Evolutionary conservation across 2,113 vertebrate species (phyloP), one percentile per base, ranked within the genome.

Genomic region (Ellobius talpinus): DNA sequence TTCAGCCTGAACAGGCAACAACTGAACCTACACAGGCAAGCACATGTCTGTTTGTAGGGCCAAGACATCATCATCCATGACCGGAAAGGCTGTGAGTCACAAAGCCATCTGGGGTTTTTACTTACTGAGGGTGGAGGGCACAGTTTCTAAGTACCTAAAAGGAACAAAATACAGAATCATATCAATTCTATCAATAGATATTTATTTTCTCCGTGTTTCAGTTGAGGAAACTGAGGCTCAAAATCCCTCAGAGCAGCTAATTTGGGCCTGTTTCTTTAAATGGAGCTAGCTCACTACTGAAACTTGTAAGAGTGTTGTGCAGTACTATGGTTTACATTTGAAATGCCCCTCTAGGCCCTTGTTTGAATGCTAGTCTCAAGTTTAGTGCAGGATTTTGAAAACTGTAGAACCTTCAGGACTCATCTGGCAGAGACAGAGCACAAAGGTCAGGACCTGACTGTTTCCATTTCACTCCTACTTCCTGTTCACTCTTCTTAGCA

Each of bases 1-100:
- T 96, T 66, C 65, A 78, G 77, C 23, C 86, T 76, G 63, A 79
- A 45, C 52, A 89, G 96, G 84, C 45, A 79, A 94, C 12, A 14
- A 58, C 0, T 39, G 5, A 26, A 52, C 82, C 65, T 33, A 84
- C n/a, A 33, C 88, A 16, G 9, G 4, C 12, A 91, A 93, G 88
- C 3, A 3, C 0, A 19, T 70, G 12, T 24, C 96, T 24, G 7
- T 93, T 85, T 93, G 24, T 8, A 16, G 16, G 93, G 50, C 65
- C 31, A 45, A 65, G 36, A 73, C 70, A 45, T 11, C 52, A 93
- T 7, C 52, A 94, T 6, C 61, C 50, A 0, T 45, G 19, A 33
- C 85, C 95, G 17, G 74, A 92, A 96, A 93, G 0, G 1, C 0
- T 52, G 47, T 23, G 58, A 93, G 74, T 92, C 68, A 95, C 88